Evolutionary conservation across 2,888 invertebrate genomes (phyloP).

Genomic region (Agrotis segetum): DNA sequence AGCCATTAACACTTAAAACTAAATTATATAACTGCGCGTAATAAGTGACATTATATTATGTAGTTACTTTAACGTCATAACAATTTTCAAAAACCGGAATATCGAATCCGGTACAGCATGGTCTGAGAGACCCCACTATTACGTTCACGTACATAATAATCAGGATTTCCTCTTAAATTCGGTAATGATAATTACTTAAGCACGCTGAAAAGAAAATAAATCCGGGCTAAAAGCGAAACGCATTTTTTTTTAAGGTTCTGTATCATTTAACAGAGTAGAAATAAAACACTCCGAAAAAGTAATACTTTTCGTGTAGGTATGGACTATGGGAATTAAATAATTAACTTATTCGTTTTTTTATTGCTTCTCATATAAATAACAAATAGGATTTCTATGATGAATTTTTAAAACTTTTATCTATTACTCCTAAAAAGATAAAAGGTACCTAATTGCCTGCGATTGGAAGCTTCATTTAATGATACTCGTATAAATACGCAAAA

Average conservation of each 20-base stretch:
- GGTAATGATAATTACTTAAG: conserved; percentile 11
- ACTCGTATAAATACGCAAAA: no score
- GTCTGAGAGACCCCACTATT: conserved; percentile 1
- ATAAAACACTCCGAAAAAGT: no score
- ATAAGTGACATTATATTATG: conserved; percentile 15
- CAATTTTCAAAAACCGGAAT: conserved; percentile 11
- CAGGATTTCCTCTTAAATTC: conserved; percentile 35
- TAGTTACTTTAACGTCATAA: not conserved
- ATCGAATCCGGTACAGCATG: conserved; percentile 16
- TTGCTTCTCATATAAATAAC: no score
- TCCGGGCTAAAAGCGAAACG: not conserved
- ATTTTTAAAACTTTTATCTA: not conserved
- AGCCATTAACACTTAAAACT: not conserved
- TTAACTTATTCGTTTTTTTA: no score
- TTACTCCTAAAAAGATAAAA: not conserved
- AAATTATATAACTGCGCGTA: not conserved
- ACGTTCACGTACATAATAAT: not conserved
- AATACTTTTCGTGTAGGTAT: not conserved
- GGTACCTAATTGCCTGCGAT: no score
- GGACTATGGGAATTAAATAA: no score
- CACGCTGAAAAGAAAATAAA: conserved; percentile 10
- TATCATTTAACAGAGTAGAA: not conserved
- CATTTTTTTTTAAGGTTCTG: not conserved
- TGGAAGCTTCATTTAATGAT: no score
- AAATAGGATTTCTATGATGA: not conserved